These are phyloP conservation scores for Elmis aenea DNA, from an alignment of 2,888 invertebrate species.

Conservation along the genomic window DNA sequence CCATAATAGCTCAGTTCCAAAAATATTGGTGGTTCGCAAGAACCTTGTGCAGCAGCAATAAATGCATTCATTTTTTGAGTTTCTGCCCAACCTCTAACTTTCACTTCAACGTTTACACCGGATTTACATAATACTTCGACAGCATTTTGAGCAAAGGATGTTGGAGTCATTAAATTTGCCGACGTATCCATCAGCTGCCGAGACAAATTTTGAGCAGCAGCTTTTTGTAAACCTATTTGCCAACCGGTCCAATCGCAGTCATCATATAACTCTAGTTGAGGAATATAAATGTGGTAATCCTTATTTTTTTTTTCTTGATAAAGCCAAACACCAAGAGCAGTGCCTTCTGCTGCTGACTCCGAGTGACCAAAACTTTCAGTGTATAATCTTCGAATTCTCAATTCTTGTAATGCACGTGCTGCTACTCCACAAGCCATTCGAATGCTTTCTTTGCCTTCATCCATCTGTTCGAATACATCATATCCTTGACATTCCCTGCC, in stretches of 20 bases:
- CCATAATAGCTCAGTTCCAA: conserved; percentile 72
- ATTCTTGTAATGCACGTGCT: conserved; percentile 51
- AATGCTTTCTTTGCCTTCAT: conserved; percentile 71
- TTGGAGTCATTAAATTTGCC: conserved; percentile 74
- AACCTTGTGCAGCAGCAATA: conserved; percentile 70
- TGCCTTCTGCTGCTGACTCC: conserved; percentile 76
- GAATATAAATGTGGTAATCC: conserved; percentile 37
- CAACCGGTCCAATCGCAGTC: conserved; percentile 66
- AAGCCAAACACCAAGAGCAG: conserved; percentile 61
- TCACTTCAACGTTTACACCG: conserved; percentile 60
- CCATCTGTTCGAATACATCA: conserved; percentile 63
- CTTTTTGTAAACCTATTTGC: conserved; percentile 66
- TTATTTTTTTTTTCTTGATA: conserved; percentile 63
- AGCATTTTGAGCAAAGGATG: conserved; percentile 67
- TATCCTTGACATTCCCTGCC: conserved; percentile 64
- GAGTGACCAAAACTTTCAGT: conserved; percentile 74
- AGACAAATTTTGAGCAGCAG: conserved; percentile 75
- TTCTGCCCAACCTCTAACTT: conserved; percentile 71
- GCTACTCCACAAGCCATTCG: conserved; percentile 63
- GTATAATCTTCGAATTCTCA: conserved; percentile 54
- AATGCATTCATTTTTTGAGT: conserved; percentile 76
- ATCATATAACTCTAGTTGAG: conserved; percentile 54
- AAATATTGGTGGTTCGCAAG: conserved; percentile 73
- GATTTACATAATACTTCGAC: conserved; percentile 52
- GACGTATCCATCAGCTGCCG: conserved; percentile 75